These are phyloP conservation scores for Tinea pellionella DNA, from an alignment of 2,888 invertebrate genomes.

Conservation along the genomic window DNA sequence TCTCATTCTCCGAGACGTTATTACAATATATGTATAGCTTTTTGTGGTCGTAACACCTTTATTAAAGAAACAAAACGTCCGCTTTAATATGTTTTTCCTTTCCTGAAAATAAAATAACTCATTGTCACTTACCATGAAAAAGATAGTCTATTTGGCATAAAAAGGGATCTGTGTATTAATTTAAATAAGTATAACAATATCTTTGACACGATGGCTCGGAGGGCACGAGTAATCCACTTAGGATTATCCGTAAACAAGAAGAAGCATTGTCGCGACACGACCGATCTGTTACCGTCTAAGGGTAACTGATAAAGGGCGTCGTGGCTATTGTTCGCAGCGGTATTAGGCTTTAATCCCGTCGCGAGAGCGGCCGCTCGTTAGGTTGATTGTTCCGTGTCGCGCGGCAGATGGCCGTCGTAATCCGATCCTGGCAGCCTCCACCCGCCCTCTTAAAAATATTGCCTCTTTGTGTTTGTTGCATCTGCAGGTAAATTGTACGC, in stretches of 20 bases:
- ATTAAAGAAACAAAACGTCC: neutral
- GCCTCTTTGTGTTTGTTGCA: constrained; percentile 66
- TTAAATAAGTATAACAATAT: constrained; percentile 3
- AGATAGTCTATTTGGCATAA: neutral
- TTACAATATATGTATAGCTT: neutral
- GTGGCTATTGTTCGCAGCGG: constrained; percentile 55
- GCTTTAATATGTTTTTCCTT: neutral
- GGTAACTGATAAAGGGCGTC: constrained; percentile 42
- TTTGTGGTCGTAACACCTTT: neutral
- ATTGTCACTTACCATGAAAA: neutral
- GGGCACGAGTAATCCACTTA: constrained; percentile 53
- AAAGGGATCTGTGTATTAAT: neutral
- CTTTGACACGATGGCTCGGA: constrained; percentile 1
- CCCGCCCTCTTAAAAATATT: constrained; percentile 40
- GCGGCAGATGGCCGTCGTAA: constrained; percentile 63
- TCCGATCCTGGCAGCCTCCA: constrained; percentile 38
- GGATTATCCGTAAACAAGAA: constrained; percentile 62
- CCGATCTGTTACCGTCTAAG: constrained; percentile 62
- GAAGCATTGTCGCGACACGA: constrained; percentile 54
- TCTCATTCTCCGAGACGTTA: neutral
- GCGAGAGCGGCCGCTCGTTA: constrained; percentile 60
- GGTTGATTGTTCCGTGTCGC: constrained; percentile 61
- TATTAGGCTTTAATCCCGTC: constrained; percentile 63
- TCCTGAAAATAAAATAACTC: neutral
- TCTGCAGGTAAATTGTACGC: constrained; percentile 67